Evolutionary conservation across 2,888 invertebrate genomes (phyloP).

Genomic region (Copidosoma aretas): DNA sequence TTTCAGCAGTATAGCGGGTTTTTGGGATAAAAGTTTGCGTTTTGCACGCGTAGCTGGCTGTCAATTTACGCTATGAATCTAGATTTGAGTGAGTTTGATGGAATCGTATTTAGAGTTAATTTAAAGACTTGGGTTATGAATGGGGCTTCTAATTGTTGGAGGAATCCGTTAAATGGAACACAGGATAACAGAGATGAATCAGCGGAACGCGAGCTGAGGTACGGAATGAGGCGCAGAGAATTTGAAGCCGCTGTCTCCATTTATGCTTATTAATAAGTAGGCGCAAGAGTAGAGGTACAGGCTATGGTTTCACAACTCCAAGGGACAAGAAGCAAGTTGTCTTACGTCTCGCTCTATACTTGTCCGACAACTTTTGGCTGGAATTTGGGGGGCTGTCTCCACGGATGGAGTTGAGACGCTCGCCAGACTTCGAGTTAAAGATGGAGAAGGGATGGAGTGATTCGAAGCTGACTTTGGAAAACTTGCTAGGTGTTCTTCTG

Average conservation of each 20-base stretch:
- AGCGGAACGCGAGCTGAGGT: conserved; percentile 9
- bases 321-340: conserved; percentile 50
- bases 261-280: conserved; percentile 54
- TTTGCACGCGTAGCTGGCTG: not conserved
- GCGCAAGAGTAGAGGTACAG: conserved; percentile 49
- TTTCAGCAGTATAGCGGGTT: not conserved
- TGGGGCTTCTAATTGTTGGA: conserved; percentile 24
- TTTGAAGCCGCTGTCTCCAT: conserved; percentile 45
- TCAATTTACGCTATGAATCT: not conserved
- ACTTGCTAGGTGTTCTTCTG: too few relatives aligned
- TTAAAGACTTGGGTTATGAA: not conserved
- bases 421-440: too few relatives aligned
- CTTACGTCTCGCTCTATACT: conserved; percentile 51
- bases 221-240: conserved; percentile 19
- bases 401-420: conserved; percentile 18
- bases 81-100: not conserved
- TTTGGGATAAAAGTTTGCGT: not conserved
- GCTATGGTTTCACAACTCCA: conserved; percentile 51
- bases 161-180: conserved; percentile 14
- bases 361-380: conserved; percentile 40
- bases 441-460: too few relatives aligned
- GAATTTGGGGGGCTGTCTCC: not conserved
- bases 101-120: not conserved
- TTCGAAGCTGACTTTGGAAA: too few relatives aligned
- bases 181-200: not conserved